These are phyloP conservation scores for Patella pellucida DNA, from an alignment of 2,888 invertebrate genomes.

Conservation along the genomic window DNA sequence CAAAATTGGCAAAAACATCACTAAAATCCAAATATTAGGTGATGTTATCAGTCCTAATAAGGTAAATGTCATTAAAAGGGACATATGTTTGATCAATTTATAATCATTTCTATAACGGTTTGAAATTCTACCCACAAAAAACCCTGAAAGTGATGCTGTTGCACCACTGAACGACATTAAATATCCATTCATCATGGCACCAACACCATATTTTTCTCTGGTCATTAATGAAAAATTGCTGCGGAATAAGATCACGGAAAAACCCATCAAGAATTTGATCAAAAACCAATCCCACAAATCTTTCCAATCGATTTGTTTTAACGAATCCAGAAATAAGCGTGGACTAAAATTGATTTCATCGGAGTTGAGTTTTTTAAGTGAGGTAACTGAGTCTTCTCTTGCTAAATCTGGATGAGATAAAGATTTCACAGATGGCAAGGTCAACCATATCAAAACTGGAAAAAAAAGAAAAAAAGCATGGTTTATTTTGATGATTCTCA, in stretches of 20 bases:
- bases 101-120: conserved; percentile 53
- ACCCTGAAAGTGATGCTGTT: conserved; percentile 62
- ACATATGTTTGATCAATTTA: conserved; percentile 52
- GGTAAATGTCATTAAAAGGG: conserved; percentile 48
- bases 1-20: conserved; percentile 57
- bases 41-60: conserved; percentile 45
- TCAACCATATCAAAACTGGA: conserved; percentile 29
- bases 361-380: conserved; percentile 40
- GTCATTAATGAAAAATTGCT: conserved; percentile 64
- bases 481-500: too few relatives aligned
- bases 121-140: conserved; percentile 60
- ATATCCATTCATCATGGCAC: conserved; percentile 64
- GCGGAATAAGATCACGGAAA: conserved; percentile 66
- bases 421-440: conserved; percentile 11
- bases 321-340: conserved; percentile 41
- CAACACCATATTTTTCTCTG: conserved; percentile 56
- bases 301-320: conserved; percentile 57
- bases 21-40: conserved; percentile 49
- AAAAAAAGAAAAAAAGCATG: conserved; percentile 3
- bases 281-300: conserved; percentile 67
- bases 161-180: conserved; percentile 65
- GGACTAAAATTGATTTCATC: conserved; percentile 49
- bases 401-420: neutral
- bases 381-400: conserved; percentile 30
- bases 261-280: conserved; percentile 66